Conservation (phyloP, 2,113 vertebrate species). For the Thalassoma bifasciatum region DNA sequence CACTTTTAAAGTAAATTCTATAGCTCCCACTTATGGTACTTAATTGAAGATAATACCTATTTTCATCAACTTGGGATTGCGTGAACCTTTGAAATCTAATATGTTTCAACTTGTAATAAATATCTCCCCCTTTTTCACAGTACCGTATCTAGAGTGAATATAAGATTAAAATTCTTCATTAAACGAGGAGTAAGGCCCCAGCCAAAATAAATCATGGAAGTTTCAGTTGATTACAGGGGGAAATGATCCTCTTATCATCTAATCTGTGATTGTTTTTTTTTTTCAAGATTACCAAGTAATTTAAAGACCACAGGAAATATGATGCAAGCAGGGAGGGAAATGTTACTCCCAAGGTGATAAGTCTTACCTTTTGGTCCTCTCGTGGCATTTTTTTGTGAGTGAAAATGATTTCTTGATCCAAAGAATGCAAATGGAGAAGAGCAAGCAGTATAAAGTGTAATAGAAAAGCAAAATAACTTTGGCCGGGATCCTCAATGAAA, state of each 20-base stretch:
- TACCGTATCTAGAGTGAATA: background rate
- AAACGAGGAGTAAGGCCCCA: background rate
- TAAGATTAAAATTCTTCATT: background rate
- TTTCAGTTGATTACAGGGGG: constrained; percentile 7
- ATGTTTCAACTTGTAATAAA: background rate
- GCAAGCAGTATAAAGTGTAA: background rate
- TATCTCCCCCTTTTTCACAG: background rate
- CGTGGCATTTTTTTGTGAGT: background rate
- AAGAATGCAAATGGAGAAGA: no score
- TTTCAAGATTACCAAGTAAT: background rate
- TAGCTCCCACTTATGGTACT: constrained; percentile 9
- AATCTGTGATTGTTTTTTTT: constrained; percentile 1
- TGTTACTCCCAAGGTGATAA: background rate
- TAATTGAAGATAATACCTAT: background rate
- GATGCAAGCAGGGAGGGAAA: background rate
- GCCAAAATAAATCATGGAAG: background rate
- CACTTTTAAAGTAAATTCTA: background rate
- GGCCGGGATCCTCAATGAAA: background rate
- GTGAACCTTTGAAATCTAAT: background rate
- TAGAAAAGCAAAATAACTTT: background rate
- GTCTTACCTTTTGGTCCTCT: constrained; percentile 5
- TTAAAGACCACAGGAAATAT: background rate
- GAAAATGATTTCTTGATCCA: background rate
- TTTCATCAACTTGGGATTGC: constrained; percentile 4
- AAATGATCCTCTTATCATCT: constrained; percentile 1